phyloP scores from a whole-genome alignment of 2,797 vertebrate genomes.

The Myotis myotis region DNA sequence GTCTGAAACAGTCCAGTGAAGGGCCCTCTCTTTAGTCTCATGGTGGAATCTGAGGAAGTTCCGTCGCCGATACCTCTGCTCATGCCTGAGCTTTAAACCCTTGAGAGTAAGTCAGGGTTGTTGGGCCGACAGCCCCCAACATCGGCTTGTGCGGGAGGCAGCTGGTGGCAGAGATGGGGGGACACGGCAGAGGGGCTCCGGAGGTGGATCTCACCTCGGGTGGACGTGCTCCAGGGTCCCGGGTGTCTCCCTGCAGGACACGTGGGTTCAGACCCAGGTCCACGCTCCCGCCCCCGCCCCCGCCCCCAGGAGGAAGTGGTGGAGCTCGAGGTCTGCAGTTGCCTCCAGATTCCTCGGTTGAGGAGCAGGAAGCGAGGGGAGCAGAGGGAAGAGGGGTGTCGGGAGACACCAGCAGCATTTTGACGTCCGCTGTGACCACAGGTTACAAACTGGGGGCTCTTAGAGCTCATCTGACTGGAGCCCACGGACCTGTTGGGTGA shows the following conservation, averaged over 20 bases:
- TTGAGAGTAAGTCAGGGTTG: neutral
- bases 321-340: no score
- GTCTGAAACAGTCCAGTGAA: neutral
- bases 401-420: neutral
- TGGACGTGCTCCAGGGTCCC: neutral
- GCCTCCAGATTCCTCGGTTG: neutral
- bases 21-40: neutral
- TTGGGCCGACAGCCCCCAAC: neutral
- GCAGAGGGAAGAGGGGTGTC: neutral
- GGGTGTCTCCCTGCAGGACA: neutral
- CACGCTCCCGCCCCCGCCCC: fast-evolving
- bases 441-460: neutral
- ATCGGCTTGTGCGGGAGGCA: neutral
- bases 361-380: neutral
- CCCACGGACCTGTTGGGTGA: neutral
- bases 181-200: neutral
- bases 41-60: neutral
- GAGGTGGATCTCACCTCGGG: no score
- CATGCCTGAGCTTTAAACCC: neutral
- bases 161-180: neutral
- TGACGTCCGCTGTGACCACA: neutral
- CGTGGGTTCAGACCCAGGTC: fast-evolving
- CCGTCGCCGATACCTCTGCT: fast-evolving
- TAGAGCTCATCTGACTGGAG: neutral
- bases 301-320: neutral